Percentiles rank a stretch among this genome's conserved stretches.
Conservation (phyloP, 2,888 invertebrate species). For the Ecdyonurus torrentis region DNA sequence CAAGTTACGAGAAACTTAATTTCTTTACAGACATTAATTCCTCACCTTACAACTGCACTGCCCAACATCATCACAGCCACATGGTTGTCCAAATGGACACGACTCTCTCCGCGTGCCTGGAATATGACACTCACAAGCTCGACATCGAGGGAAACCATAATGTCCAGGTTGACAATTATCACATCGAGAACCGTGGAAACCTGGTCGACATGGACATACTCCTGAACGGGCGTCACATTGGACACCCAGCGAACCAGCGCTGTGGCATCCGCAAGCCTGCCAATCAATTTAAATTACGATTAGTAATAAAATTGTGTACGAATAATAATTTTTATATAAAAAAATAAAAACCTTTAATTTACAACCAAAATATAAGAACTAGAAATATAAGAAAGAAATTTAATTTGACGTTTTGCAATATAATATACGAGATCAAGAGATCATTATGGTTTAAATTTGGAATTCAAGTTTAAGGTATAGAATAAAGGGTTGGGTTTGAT, state of each 20-base stretch:
- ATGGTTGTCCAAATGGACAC: slow-evolving; percentile 25
- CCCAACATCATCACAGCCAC: slow-evolving; percentile 55
- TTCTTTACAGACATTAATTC: background rate
- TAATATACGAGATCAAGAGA: too few relatives aligned
- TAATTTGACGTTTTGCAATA: too few relatives aligned
- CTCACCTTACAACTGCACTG: slow-evolving; percentile 78
- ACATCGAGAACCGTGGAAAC: slow-evolving; percentile 62
- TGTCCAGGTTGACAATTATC: slow-evolving; percentile 68
- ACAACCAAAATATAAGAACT: too few relatives aligned
- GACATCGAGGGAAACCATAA: slow-evolving; percentile 78
- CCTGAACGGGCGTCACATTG: slow-evolving; percentile 51
- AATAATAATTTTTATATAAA: too few relatives aligned
- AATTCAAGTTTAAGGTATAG: too few relatives aligned
- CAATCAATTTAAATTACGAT: too few relatives aligned
- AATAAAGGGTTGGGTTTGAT: too few relatives aligned
- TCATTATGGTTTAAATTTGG: too few relatives aligned
- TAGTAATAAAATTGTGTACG: too few relatives aligned
- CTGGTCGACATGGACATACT: slow-evolving; percentile 57
- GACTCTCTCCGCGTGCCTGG: slow-evolving; percentile 39
- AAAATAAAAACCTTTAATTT: too few relatives aligned
- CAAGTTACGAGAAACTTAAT: background rate
- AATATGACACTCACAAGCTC: slow-evolving; percentile 63
- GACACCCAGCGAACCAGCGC: slow-evolving; percentile 45
- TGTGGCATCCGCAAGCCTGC: slow-evolving; percentile 56
- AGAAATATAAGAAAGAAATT: too few relatives aligned